These are phyloP conservation scores for Fragum sueziense DNA, from an alignment of 2,888 invertebrate genomes.

Conservation along the genomic window DNA sequence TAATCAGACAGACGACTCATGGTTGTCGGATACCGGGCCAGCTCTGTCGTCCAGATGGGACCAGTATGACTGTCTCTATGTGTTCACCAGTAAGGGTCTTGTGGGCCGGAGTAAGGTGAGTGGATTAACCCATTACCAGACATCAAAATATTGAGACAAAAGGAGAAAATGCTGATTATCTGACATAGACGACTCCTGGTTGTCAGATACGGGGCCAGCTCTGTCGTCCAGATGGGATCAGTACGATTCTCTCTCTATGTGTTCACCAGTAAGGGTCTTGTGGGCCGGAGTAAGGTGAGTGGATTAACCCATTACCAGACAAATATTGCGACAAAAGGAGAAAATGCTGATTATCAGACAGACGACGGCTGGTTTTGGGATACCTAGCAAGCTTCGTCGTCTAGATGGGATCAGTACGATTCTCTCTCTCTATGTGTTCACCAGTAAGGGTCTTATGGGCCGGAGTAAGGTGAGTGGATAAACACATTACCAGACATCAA, in stretches of 20 bases:
- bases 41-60: conserved; percentile 67
- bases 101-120: conserved; percentile 72
- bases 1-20: too few relatives aligned
- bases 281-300: conserved; percentile 72
- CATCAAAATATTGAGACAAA: too few relatives aligned
- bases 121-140: too few relatives aligned
- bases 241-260: conserved; percentile 72
- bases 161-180: too few relatives aligned
- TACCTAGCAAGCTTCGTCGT: too few relatives aligned
- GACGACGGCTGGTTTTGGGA: too few relatives aligned
- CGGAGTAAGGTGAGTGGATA: conserved; percentile 73
- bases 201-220: neutral
- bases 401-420: conserved; percentile 73
- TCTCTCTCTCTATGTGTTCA: conserved; percentile 74
- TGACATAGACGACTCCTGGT: too few relatives aligned
- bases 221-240: conserved; percentile 70
- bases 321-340: too few relatives aligned
- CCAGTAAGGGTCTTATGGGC: conserved; percentile 68
- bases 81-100: conserved; percentile 74
- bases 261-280: conserved; percentile 72
- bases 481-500: too few relatives aligned
- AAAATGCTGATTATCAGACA: too few relatives aligned
- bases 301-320: too few relatives aligned
- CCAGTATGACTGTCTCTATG: conserved; percentile 70
- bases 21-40: neutral